Percentiles rank a stretch among this genome's conserved stretches.
Evolutionary conservation across 2,113 vertebrate genomes (phyloP).

Genomic region (Istiophorus platypterus): DNA sequence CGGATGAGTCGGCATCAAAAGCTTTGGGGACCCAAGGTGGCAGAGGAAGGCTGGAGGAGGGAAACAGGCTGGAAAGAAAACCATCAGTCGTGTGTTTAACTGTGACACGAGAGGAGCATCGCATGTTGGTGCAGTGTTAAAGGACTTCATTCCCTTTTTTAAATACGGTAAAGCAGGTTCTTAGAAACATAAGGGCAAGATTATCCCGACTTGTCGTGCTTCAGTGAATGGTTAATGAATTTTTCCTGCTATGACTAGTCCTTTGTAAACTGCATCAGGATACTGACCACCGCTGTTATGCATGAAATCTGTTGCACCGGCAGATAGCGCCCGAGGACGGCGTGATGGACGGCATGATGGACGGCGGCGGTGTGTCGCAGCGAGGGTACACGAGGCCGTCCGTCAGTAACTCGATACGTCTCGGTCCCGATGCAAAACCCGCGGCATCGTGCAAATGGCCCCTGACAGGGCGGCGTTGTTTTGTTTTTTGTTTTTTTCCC

Average conservation of each 20-base stretch:
- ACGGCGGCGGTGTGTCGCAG: not conserved
- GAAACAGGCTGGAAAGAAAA: not conserved
- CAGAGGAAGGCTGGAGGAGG: too few species aligned
- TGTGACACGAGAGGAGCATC: not conserved
- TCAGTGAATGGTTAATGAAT: not conserved
- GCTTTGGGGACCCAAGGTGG: too few species aligned
- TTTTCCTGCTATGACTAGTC: not conserved
- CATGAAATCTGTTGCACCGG: not conserved
- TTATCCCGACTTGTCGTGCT: not conserved
- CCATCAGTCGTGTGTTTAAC: not conserved
- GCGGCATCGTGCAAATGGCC: not conserved
- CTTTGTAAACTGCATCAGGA: not conserved
- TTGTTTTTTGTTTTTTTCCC: too few species aligned
- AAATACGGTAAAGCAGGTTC: not conserved
- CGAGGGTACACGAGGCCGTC: not conserved
- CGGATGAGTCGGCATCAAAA: not conserved
- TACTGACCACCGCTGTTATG: too few species aligned
- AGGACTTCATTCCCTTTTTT: not conserved
- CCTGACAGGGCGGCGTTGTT: not conserved
- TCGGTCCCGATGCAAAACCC: constrained; percentile 19
- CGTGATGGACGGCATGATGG: too few species aligned
- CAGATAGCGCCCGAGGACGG: not conserved
- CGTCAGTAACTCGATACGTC: not conserved
- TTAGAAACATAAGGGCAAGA: not conserved
- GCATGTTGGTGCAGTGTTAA: not conserved